A percentile compares a stretch with the other conserved stretches of the same genome.
Conservation (phyloP, 2,113 vertebrate species). For the Fulmarus glacialis region DNA sequence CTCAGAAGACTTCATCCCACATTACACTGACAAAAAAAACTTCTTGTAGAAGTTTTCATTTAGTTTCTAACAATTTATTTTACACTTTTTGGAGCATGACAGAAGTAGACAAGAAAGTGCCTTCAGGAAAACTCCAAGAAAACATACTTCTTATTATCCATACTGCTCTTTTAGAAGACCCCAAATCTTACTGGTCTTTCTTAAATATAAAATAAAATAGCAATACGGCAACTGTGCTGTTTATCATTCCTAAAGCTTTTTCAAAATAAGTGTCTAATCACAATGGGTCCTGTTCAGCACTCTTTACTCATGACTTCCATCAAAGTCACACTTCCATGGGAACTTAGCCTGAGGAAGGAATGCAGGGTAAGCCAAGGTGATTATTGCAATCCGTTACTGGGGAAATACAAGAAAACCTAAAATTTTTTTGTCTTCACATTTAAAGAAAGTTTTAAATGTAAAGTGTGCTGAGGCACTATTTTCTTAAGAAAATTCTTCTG, state of each 20-base stretch:
- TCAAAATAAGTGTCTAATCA: neutral
- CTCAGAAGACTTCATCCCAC: neutral
- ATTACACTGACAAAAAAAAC: neutral
- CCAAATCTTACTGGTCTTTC: neutral
- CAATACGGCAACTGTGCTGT: conserved; percentile 23
- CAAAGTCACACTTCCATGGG: neutral
- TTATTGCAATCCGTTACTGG: neutral
- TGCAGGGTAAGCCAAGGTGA: neutral
- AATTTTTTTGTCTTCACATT: neutral
- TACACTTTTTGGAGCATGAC: conserved; percentile 23
- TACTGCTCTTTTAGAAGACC: conserved; percentile 10
- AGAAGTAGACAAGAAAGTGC: conserved; percentile 1
- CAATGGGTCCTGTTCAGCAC: neutral
- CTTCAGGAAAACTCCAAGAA: conserved; percentile 20
- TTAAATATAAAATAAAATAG: conserved; percentile 32
- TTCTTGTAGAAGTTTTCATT: conserved; percentile 24
- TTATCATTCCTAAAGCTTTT: conserved; percentile 48
- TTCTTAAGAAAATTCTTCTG: neutral
- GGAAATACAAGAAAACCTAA: neutral
- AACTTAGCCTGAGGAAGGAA: conserved; percentile 7
- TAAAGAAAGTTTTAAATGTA: neutral
- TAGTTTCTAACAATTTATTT: conserved; percentile 25
- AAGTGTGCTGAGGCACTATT: neutral
- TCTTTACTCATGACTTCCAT: neutral
- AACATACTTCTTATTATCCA: neutral